These are phyloP conservation scores for Sander vitreus DNA, from an alignment of 2,113 vertebrate species.

Conservation along the genomic window DNA sequence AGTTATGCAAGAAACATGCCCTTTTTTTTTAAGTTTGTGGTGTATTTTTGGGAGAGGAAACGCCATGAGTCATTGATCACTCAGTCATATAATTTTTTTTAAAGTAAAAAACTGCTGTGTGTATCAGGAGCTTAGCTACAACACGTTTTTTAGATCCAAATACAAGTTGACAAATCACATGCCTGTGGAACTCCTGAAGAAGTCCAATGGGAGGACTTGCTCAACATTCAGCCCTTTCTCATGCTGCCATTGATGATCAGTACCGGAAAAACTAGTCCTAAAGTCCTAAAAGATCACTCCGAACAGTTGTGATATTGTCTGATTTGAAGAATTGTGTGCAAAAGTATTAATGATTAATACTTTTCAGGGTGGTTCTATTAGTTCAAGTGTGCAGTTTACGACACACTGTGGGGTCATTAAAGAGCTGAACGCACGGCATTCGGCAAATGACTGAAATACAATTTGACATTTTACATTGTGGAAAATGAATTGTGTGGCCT, in stretches of 20 bases:
- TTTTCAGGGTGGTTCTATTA: background rate
- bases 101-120: constrained; percentile 29
- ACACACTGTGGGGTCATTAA: constrained; percentile 21
- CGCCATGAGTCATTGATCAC: constrained; percentile 45
- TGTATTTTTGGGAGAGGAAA: constrained; percentile 46
- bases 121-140: background rate
- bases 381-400: constrained; percentile 19
- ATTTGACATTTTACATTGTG: constrained; percentile 15
- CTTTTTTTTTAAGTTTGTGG: background rate
- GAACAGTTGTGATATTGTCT: constrained; percentile 55
- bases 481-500: constrained; percentile 13
- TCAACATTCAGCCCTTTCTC: constrained; percentile 66
- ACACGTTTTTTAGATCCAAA: constrained; percentile 46
- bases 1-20: constrained; percentile 29
- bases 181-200: constrained; percentile 11
- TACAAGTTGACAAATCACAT: constrained; percentile 63
- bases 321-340: constrained; percentile 40
- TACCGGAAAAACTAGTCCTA: constrained; percentile 67
- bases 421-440: constrained; percentile 9
- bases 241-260: constrained; percentile 27
- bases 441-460: background rate
- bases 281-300: constrained; percentile 29
- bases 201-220: constrained; percentile 51
- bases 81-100: constrained; percentile 26
- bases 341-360: constrained; percentile 17